Conservation (phyloP, 2,797 vertebrate genomes). For the Spinibarbus caldwelli region DNA sequence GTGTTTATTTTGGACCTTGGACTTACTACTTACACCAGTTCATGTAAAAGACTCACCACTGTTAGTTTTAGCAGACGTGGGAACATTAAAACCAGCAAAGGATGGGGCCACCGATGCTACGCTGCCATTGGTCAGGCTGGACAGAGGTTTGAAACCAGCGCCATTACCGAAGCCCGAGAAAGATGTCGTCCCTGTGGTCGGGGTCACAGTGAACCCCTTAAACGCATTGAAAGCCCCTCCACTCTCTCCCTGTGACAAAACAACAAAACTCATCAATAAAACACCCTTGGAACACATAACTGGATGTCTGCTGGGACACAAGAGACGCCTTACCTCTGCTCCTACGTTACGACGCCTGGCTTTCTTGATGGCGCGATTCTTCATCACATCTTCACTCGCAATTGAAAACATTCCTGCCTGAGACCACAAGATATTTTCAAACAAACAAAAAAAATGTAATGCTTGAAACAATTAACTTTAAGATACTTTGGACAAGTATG, state of each 20-base stretch:
- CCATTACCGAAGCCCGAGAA: conserved; percentile 74
- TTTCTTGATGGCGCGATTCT: conserved; percentile 92
- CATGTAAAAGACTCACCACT: conserved; percentile 65
- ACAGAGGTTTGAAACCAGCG: conserved; percentile 69
- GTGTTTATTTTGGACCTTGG: neutral
- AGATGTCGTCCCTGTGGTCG: conserved; percentile 5
- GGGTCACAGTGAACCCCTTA: conserved; percentile 73
- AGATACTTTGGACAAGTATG: neutral
- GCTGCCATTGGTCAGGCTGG: conserved; percentile 75
- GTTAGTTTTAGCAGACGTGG: conserved; percentile 52
- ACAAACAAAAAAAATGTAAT: neutral
- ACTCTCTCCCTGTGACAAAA: conserved; percentile 66
- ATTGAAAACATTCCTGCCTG: conserved; percentile 93
- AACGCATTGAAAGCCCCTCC: conserved; percentile 76
- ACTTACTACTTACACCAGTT: neutral
- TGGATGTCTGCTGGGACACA: neutral
- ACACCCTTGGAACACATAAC: neutral
- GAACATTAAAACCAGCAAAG: conserved; percentile 67
- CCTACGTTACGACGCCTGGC: conserved; percentile 88
- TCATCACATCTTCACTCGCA: conserved; percentile 92
- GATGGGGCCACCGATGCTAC: conserved; percentile 40
- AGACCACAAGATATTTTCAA: neutral
- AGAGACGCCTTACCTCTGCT: conserved; percentile 77
- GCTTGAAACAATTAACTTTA: neutral
- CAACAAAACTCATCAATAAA: conserved; percentile 26